Percentiles rank a stretch among this genome's conserved stretches.
These are phyloP conservation scores for Sakesphorus luctuosus DNA, from an alignment of 2,113 vertebrate genomes.

Conservation along the genomic window DNA sequence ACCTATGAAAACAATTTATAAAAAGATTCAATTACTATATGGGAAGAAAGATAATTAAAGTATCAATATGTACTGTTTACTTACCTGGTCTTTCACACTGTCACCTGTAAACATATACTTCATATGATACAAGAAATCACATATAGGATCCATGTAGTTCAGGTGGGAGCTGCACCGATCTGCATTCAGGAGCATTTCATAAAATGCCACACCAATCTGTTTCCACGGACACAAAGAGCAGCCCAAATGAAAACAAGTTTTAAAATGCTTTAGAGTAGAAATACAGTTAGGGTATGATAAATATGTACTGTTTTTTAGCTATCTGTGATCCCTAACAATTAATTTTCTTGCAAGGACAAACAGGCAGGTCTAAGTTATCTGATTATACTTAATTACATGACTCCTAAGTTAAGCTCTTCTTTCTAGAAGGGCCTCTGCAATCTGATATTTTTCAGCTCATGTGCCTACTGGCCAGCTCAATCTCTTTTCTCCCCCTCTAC, in stretches of 20 bases:
- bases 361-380: not conserved
- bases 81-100: slow-evolving; percentile 97
- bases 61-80: not conserved
- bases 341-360: not conserved
- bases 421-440: not conserved
- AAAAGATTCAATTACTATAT: not conserved
- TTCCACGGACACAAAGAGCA: not conserved
- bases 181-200: slow-evolving; percentile 96
- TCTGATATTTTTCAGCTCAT: not conserved
- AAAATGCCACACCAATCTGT: slow-evolving; percentile 97
- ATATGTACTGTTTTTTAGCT: not conserved
- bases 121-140: slow-evolving; percentile 98
- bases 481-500: not conserved
- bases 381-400: not conserved
- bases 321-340: not conserved
- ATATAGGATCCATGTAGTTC: slow-evolving; percentile 95
- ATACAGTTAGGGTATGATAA: not conserved
- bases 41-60: not conserved
- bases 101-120: slow-evolving; percentile 99
- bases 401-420: not conserved
- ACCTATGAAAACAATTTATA: not conserved
- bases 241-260: not conserved
- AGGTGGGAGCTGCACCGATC: slow-evolving; percentile 92
- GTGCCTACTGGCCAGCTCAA: not conserved
- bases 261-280: not conserved